Percentiles rank a stretch among this genome's conserved stretches.
Evolutionary conservation across 2,888 invertebrate genomes (phyloP).

Genomic region (Synergus laeviventris): DNA sequence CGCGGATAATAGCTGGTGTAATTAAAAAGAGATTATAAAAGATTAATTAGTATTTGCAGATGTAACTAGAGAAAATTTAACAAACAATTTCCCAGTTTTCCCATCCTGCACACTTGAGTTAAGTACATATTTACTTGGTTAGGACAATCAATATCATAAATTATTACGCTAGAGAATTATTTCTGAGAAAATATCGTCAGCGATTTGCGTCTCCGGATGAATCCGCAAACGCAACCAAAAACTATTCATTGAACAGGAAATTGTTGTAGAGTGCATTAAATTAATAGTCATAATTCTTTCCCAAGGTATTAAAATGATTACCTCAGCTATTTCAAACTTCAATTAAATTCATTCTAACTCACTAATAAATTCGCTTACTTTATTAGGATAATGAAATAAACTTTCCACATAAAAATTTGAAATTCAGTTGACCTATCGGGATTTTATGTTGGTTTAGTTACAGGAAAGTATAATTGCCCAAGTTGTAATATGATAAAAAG

Average conservation of each 20-base stretch:
- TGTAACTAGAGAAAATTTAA: background rate
- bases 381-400: background rate
- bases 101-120: background rate
- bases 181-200: conserved; percentile 12
- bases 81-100: background rate
- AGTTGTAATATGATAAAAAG: too few species aligned
- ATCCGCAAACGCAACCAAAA: conserved; percentile 15
- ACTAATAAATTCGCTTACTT: background rate
- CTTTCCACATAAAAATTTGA: too few species aligned
- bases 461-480: too few species aligned
- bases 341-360: background rate
- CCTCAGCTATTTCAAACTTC: background rate
- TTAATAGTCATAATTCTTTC: conserved; percentile 9
- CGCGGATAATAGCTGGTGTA: too few species aligned
- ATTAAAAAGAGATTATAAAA: too few species aligned
- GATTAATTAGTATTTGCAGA: background rate
- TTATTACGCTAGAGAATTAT: background rate
- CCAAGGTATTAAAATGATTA: background rate
- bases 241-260: background rate
- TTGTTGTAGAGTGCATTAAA: conserved; percentile 11
- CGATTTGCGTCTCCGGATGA: background rate
- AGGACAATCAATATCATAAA: conserved; percentile 2
- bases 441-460: too few species aligned
- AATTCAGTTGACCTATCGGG: too few species aligned
- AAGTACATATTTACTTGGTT: background rate